These are phyloP conservation scores for Drosophila planitibia DNA, from an alignment of 2,888 invertebrate genomes.

Conservation along the genomic window DNA sequence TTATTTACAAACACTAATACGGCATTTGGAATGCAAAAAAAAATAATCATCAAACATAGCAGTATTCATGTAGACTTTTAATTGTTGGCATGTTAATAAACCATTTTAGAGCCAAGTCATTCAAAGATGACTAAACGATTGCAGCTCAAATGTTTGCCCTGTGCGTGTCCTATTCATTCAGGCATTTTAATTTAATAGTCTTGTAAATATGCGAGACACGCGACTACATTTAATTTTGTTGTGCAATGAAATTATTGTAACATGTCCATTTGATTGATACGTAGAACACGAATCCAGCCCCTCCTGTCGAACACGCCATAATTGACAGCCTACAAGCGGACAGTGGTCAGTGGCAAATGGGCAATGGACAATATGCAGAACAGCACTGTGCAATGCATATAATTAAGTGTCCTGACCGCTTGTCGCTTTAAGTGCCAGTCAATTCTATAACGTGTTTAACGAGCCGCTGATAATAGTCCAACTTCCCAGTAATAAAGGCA, in stretches of 20 bases:
- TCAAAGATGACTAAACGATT: slow-evolving; percentile 71
- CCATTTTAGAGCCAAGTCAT: slow-evolving; percentile 60
- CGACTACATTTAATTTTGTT: slow-evolving; percentile 75
- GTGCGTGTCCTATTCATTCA: slow-evolving; percentile 56
- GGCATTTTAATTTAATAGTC: slow-evolving; percentile 81
- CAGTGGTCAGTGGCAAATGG: slow-evolving; percentile 1
- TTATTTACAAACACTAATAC: neutral
- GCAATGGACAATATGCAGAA: slow-evolving; percentile 11
- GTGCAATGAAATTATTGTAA: slow-evolving; percentile 71
- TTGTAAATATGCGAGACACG: slow-evolving; percentile 71
- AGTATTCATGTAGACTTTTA: slow-evolving; percentile 21
- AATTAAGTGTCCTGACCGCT: slow-evolving; percentile 68
- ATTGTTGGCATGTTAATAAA: slow-evolving; percentile 59
- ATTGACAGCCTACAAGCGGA: slow-evolving; percentile 62
- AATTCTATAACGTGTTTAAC: slow-evolving; percentile 38
- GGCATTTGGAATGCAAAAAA: slow-evolving; percentile 3
- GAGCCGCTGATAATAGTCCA: slow-evolving; percentile 37
- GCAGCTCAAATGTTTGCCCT: slow-evolving; percentile 30
- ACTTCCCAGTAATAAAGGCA: slow-evolving; percentile 30
- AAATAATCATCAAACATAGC: neutral
- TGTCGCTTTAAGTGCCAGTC: slow-evolving; percentile 69
- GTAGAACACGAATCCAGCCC: slow-evolving; percentile 27
- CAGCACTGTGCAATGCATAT: slow-evolving; percentile 51
- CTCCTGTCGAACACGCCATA: slow-evolving; percentile 67
- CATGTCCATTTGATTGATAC: slow-evolving; percentile 75